Evolutionary conservation across 2,888 invertebrate species (phyloP).

Genomic region (Cryptocephalus moraei): DNA sequence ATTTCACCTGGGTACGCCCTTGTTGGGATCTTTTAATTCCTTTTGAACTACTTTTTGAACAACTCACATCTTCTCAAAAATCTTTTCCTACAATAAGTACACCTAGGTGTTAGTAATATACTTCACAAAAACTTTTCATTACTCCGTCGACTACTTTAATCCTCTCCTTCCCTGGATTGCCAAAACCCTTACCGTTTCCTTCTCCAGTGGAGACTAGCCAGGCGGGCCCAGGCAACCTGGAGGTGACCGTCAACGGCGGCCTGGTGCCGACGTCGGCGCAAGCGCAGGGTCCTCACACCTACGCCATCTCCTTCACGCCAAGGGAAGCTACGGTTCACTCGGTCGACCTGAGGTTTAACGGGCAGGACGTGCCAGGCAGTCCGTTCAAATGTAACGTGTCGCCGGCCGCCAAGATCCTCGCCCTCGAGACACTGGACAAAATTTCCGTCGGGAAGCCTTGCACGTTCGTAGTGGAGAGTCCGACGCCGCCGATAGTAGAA

Average conservation of each 20-base stretch:
- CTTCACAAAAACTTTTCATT: no score
- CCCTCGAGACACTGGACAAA: slow-evolving; percentile 79
- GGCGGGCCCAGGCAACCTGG: slow-evolving; percentile 96
- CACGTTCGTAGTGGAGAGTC: slow-evolving; percentile 79
- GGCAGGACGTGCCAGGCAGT: slow-evolving; percentile 87
- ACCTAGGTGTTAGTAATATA: no score
- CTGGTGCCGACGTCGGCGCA: slow-evolving; percentile 94
- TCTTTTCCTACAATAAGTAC: no score
- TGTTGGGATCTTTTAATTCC: no score
- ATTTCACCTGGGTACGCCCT: no score
- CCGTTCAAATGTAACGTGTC: slow-evolving; percentile 73
- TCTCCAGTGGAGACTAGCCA: slow-evolving; percentile 86
- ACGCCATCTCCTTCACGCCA: slow-evolving; percentile 95
- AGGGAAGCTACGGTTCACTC: slow-evolving; percentile 83
- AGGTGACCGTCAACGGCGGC: slow-evolving; percentile 97
- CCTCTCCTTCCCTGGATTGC: no score
- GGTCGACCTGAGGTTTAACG: slow-evolving; percentile 92
- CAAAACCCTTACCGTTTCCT: no score
- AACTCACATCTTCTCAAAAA: no score
- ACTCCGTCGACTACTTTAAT: no score
- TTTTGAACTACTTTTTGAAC: no score
- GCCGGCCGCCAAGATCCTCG: slow-evolving; percentile 74
- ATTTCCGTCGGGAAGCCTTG: slow-evolving; percentile 79
- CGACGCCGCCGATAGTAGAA: slow-evolving; percentile 70
- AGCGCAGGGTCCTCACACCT: slow-evolving; percentile 91